phyloP scores from a whole-genome alignment of 2,888 invertebrate species.

The Lasioglossum pauxillum region DNA sequence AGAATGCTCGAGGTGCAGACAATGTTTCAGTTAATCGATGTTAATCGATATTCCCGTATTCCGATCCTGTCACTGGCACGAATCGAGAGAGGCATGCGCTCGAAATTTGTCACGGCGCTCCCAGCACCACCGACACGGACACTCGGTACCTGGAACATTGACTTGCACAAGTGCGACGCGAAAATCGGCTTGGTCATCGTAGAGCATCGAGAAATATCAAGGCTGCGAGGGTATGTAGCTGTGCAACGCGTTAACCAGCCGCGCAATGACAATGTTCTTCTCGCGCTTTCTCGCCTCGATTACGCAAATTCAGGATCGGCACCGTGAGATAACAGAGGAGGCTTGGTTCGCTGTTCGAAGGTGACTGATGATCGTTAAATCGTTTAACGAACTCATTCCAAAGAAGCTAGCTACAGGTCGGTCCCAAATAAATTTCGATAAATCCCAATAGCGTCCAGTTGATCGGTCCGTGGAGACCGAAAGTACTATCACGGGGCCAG shows the following conservation, averaged over 20 bases:
- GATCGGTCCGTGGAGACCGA: not conserved
- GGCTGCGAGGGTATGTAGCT: constrained; percentile 51
- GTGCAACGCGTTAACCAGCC: constrained; percentile 45
- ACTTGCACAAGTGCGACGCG: constrained; percentile 53
- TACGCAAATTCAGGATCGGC: constrained; percentile 61
- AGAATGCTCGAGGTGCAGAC: not conserved
- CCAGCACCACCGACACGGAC: constrained; percentile 44
- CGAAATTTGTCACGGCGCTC: constrained; percentile 69
- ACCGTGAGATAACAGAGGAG: constrained; percentile 44
- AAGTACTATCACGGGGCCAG: constrained; percentile 34
- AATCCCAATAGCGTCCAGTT: not conserved
- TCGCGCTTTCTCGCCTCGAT: constrained; percentile 58
- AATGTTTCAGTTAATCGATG: not conserved
- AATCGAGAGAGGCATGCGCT: constrained; percentile 57
- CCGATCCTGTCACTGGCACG: constrained; percentile 9
- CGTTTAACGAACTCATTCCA: constrained; percentile 10
- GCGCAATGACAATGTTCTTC: constrained; percentile 60
- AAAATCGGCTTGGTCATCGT: constrained; percentile 71
- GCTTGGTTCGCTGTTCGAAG: constrained; percentile 28
- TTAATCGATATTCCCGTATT: not conserved
- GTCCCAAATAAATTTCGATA: not conserved
- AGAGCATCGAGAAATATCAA: constrained; percentile 70
- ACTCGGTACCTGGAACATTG: constrained; percentile 25
- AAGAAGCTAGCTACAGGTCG: not conserved
- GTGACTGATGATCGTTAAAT: constrained; percentile 32